Percentiles rank a stretch among this genome's conserved stretches.
Evolutionary conservation across 2,797 vertebrate genomes (phyloP).

Genomic region (Tapera naevia): DNA sequence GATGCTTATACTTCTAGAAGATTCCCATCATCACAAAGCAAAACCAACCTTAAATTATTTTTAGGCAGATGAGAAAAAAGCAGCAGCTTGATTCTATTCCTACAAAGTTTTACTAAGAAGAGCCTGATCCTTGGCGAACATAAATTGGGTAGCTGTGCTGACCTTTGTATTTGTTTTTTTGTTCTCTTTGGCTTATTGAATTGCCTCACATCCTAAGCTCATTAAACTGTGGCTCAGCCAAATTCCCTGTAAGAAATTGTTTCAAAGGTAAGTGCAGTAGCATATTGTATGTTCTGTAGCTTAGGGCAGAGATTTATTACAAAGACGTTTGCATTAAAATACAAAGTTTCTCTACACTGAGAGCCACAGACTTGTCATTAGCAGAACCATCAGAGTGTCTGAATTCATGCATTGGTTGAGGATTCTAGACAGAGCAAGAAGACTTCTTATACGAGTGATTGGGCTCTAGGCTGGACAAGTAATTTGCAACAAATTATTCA

Average conservation of each 20-base stretch:
- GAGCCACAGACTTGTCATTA: background rate
- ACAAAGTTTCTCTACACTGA: background rate
- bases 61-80: background rate
- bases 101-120: background rate
- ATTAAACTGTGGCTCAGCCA: conserved; percentile 11
- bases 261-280: conserved; percentile 2
- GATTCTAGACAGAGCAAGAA: background rate
- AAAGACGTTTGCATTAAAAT: background rate
- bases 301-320: background rate
- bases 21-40: background rate
- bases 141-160: background rate
- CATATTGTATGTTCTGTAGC: background rate
- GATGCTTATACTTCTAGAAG: background rate
- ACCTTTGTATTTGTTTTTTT: conserved; percentile 12
- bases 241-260: background rate
- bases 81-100: background rate
- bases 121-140: background rate
- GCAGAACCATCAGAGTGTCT: background rate
- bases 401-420: background rate
- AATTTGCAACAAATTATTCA: background rate
- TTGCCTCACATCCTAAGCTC: conserved; percentile 32
- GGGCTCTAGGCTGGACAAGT: background rate
- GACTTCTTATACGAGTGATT: background rate
- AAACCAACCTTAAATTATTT: background rate
- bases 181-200: background rate